Evolutionary conservation across 64 coral and sea anemone genomes (phyloP).

Genomic region (Montipora cactus): DNA sequence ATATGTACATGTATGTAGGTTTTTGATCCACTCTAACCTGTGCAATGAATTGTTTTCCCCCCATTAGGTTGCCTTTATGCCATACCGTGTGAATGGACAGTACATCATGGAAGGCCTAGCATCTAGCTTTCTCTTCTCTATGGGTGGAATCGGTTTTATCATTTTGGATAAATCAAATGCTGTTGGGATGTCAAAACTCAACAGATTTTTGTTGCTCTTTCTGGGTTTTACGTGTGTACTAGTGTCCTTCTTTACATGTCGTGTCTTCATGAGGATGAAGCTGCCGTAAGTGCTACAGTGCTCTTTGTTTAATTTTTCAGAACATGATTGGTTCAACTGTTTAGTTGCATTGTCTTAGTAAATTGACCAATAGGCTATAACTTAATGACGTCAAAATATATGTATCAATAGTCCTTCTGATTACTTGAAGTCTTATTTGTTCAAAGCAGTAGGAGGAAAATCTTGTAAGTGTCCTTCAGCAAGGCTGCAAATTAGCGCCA

Average conservation of each 20-base stretch:
- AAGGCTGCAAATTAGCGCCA: not conserved
- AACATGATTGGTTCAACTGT: no score
- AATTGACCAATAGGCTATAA: no score
- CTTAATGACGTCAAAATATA: no score
- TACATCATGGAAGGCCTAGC: slow-evolving; percentile 99
- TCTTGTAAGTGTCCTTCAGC: slow-evolving; percentile 68
- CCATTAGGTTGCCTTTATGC: slow-evolving; percentile 97
- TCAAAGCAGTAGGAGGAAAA: slow-evolving; percentile 73
- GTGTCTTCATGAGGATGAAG: slow-evolving; percentile 99
- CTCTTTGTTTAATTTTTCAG: no score
- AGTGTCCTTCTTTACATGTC: slow-evolving; percentile 95
- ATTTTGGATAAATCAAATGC: slow-evolving; percentile 98
- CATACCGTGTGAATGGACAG: slow-evolving; percentile 98
- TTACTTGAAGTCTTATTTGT: no score
- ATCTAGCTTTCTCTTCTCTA: slow-evolving; percentile 95
- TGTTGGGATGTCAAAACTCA: slow-evolving; percentile 94
- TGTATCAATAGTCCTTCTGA: no score
- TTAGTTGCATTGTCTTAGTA: no score
- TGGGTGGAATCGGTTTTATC: slow-evolving; percentile 96
- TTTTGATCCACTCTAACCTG: no score
- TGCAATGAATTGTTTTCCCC: not conserved
- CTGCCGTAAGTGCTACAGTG: slow-evolving; percentile 84
- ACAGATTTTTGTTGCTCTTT: slow-evolving; percentile 84
- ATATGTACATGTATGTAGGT: no score
- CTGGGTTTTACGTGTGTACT: slow-evolving; percentile 92